Evolutionary conservation across 2,888 invertebrate genomes (phyloP).

Genomic region (Timandra comae): DNA sequence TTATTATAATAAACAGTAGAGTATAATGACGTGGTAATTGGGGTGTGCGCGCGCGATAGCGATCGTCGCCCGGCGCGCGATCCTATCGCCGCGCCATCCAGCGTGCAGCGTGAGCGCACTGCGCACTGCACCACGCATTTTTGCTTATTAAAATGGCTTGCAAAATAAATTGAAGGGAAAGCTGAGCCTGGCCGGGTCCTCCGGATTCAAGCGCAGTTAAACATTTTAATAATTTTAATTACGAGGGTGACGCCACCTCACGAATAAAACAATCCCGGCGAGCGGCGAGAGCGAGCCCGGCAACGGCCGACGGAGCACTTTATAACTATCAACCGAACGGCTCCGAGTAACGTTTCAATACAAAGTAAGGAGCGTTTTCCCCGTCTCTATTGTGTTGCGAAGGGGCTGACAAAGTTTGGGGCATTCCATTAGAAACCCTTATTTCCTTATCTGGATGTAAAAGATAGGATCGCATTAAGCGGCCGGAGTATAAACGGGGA

Average conservation of each 20-base stretch:
- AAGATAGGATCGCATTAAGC: slow-evolving; percentile 64
- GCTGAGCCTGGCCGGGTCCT: neutral
- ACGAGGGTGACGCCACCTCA: neutral
- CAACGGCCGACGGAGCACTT: too few species aligned
- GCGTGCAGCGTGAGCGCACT: neutral
- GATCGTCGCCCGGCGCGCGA: neutral
- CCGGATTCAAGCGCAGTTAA: neutral
- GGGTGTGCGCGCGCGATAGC: neutral
- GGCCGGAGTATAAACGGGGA: slow-evolving; percentile 51
- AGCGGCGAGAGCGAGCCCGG: too few species aligned
- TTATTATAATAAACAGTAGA: slow-evolving; percentile 1
- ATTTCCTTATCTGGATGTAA: slow-evolving; percentile 44
- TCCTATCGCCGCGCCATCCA: neutral
- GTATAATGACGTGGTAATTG: slow-evolving; percentile 11
- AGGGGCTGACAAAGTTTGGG: slow-evolving; percentile 17
- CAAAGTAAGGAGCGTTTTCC: neutral
- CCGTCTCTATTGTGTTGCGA: slow-evolving; percentile 17
- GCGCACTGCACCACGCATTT: neutral
- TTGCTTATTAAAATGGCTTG: neutral
- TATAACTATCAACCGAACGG: too few species aligned
- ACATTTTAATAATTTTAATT: slow-evolving; percentile 1
- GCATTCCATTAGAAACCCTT: slow-evolving; percentile 24
- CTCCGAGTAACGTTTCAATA: slow-evolving; percentile 1
- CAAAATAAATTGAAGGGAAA: neutral
- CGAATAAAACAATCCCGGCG: too few species aligned